Base-by-base conservation (phyloP, 1,140 invertebrate genomes). In the Monomorium pharaonis region DNA sequence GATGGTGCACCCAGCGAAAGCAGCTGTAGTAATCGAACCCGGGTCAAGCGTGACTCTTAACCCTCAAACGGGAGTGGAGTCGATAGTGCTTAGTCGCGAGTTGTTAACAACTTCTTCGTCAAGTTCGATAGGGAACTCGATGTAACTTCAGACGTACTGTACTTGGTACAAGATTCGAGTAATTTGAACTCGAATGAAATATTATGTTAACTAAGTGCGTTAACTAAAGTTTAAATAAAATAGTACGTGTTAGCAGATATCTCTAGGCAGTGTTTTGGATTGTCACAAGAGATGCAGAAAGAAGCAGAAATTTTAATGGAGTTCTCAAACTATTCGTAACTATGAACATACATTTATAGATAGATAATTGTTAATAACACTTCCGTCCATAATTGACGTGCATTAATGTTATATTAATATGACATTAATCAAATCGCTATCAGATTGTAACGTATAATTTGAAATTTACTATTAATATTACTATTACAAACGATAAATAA, bases 101-200 rank as follows among this genome's bases (percentile, higher is more conserved):
- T 83, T 72, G 67, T 72, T 58, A 74, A 56, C 18, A 63, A 65
- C n/a, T 81, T 3, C 7, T 21, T 70, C 21, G 18, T 56, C 18
- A 16, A 30, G 33, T 63, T 49, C 27, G n/a, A 1, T 4, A 33
- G n/a, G 56, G 27, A 77, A 78, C 42, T 21, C 18, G 4, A 30
- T 44, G 49, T 72, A 70, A 72, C 37, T 58, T 70, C 5, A 21
- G 14, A 44, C 9, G 24, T 44, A 70, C 1, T 12, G 14, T n/a
- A 70, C 58, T 54, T 14, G 44, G n/a, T 24, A 37, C 4, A 44
- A 30, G 54, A 58, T 27, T 56, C 3, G 33, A 21, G n/a, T 18
- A 37, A 80, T 24, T 65, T 27, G 16, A 49, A 18, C 3, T n/a
- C 14, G 21, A 1, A 5, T 24, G 12, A 33, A 49, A 27, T 24